phyloP scores from a whole-genome alignment of 2,113 vertebrate genomes.

The Vidua macroura region DNA sequence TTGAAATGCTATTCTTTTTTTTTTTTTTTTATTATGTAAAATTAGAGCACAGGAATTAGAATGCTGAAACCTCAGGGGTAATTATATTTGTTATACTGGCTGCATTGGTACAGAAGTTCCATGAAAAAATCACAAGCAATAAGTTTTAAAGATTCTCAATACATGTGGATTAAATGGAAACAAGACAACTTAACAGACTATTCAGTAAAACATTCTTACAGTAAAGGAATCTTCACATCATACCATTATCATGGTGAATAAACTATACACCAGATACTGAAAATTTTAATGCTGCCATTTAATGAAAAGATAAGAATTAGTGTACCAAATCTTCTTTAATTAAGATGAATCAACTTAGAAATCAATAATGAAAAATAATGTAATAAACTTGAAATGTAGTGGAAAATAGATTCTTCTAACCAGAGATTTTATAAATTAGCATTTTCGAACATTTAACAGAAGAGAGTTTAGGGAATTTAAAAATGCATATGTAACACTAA shows the following conservation, averaged over 20 bases:
- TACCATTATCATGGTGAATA: not conserved
- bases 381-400: not conserved
- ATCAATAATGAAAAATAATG: not conserved
- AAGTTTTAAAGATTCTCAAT: not conserved
- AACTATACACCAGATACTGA: not conserved
- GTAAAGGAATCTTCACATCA: not conserved
- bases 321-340: conserved; percentile 28
- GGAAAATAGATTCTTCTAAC: not conserved
- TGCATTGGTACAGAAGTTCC: not conserved
- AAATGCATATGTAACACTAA: not conserved
- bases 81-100: not conserved
- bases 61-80: not conserved
- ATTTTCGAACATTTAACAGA: not conserved
- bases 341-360: conserved; percentile 22
- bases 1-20: not conserved
- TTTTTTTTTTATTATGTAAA: not conserved
- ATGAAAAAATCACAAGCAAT: not conserved
- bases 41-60: not conserved
- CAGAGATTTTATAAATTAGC: not conserved
- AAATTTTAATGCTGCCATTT: conserved; percentile 4
- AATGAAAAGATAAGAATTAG: conserved; percentile 20
- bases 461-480: not conserved
- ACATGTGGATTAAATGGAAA: not conserved
- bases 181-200: not conserved
- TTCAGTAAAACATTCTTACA: not conserved